These are phyloP conservation scores for Heliconius hermathena DNA, from an alignment of 1,140 invertebrate species.

Conservation along the genomic window DNA sequence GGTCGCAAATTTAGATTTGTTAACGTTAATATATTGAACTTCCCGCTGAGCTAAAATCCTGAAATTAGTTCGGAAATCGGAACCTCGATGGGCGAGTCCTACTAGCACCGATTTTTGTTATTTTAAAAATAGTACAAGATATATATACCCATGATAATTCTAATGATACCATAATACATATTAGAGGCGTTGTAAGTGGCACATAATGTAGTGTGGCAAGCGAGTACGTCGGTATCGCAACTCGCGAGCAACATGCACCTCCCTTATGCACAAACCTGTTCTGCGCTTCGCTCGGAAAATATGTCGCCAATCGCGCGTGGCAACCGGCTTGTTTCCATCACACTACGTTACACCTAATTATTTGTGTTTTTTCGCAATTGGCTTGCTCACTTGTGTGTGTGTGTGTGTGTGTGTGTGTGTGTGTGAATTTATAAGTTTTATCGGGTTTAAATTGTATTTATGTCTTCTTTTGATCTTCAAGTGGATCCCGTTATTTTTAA, in stretches of 20 bases:
- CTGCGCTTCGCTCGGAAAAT: constrained; percentile 70
- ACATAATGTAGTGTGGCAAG: constrained; percentile 67
- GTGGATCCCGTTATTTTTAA: background rate
- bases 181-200: constrained; percentile 58
- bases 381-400: constrained; percentile 39
- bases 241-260: constrained; percentile 55
- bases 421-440: constrained; percentile 25
- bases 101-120: background rate
- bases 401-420: constrained; percentile 39
- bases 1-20: no score
- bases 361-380: constrained; percentile 61
- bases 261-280: constrained; percentile 71
- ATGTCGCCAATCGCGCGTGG: constrained; percentile 73
- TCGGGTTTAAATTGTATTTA: background rate
- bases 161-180: constrained; percentile 20
- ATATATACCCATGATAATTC: background rate
- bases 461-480: background rate
- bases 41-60: no score
- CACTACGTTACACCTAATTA: constrained; percentile 62
- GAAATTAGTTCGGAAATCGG: no score
- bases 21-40: no score
- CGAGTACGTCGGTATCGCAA: constrained; percentile 55
- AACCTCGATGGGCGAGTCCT: no score
- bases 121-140: background rate
- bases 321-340: constrained; percentile 63